phyloP scores from a whole-genome alignment of 1,140 invertebrate genomes.

The Bursaphelenchus mucronatus region DNA sequence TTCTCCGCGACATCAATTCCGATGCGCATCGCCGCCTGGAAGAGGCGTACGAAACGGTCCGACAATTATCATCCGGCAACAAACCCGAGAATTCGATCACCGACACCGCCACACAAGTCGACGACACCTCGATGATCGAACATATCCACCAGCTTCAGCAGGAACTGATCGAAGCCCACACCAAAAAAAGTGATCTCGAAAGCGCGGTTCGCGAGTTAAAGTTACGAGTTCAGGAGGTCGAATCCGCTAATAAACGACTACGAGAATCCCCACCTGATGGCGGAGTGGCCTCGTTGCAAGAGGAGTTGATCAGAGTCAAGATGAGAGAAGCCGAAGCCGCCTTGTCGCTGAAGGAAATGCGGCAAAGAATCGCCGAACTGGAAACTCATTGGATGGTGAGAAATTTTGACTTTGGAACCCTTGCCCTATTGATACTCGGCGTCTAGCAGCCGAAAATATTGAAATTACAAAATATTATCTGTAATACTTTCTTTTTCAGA shows the following conservation, averaged over 20 bases:
- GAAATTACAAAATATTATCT: constrained; percentile 4
- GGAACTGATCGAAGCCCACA: constrained; percentile 77
- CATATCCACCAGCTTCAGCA: constrained; percentile 83
- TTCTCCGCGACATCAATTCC: constrained; percentile 58
- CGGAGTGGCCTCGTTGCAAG: constrained; percentile 79
- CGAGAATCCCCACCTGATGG: constrained; percentile 57
- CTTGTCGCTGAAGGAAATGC: constrained; percentile 86
- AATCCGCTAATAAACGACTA: constrained; percentile 67
- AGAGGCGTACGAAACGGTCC: constrained; percentile 76
- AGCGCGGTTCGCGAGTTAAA: constrained; percentile 76
- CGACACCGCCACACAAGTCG: constrained; percentile 69
- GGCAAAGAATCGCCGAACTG: constrained; percentile 79
- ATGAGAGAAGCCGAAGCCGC: constrained; percentile 90
- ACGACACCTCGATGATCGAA: constrained; percentile 73
- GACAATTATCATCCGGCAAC: constrained; percentile 65
- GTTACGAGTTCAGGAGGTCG: constrained; percentile 69
- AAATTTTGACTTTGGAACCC: not conserved
- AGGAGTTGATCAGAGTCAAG: constrained; percentile 94
- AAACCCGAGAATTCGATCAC: constrained; percentile 24
- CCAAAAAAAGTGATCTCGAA: constrained; percentile 68
- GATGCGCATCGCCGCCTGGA: constrained; percentile 66
- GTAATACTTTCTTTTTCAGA: constrained; percentile 15
- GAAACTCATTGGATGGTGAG: constrained; percentile 67
- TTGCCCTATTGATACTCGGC: too few relatives aligned
- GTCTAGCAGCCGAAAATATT: too few relatives aligned